A percentile compares a stretch with the other conserved stretches of the same genome.
phyloP scores from a whole-genome alignment of 2,888 invertebrate genomes.

The Brachyopa scutellaris region DNA sequence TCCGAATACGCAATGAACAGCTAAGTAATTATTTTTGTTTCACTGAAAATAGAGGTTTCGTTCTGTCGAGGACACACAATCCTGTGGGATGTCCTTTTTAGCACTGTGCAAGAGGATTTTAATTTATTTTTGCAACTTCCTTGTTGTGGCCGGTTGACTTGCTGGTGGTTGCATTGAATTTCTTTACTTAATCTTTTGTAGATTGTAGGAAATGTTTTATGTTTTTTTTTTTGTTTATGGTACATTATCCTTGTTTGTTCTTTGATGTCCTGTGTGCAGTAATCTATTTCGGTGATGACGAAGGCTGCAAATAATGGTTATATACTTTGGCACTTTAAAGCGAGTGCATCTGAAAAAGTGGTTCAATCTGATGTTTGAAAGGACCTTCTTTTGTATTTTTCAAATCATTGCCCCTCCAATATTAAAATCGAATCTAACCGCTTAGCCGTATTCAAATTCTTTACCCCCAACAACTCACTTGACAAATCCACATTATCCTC shows the following conservation, averaged over 20 bases:
- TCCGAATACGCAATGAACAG: conserved; percentile 55
- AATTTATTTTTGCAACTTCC: no score
- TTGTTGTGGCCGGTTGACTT: no score
- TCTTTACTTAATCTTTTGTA: conserved; percentile 17
- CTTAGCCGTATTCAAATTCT: not conserved
- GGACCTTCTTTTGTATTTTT: no score
- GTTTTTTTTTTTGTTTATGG: no score
- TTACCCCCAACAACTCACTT: not conserved
- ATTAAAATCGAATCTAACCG: no score
- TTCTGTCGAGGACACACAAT: not conserved
- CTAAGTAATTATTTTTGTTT: conserved; percentile 44
- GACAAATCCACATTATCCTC: not conserved
- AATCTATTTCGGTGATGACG: no score
- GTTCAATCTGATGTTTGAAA: no score
- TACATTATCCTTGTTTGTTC: not conserved
- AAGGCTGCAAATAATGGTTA: conserved; percentile 15
- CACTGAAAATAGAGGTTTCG: not conserved
- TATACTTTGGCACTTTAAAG: no score
- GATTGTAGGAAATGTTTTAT: conserved; percentile 15
- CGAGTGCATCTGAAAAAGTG: no score
- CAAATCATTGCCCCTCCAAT: no score
- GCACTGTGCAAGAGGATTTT: no score
- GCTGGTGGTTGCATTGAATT: conserved; percentile 31
- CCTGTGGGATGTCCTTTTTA: not conserved
- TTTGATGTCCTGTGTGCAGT: conserved; percentile 28